Evolutionary conservation across 2,797 vertebrate species (phyloP), one percentile per base, ranked within the genome.

Genomic region (Nasua narica): DNA sequence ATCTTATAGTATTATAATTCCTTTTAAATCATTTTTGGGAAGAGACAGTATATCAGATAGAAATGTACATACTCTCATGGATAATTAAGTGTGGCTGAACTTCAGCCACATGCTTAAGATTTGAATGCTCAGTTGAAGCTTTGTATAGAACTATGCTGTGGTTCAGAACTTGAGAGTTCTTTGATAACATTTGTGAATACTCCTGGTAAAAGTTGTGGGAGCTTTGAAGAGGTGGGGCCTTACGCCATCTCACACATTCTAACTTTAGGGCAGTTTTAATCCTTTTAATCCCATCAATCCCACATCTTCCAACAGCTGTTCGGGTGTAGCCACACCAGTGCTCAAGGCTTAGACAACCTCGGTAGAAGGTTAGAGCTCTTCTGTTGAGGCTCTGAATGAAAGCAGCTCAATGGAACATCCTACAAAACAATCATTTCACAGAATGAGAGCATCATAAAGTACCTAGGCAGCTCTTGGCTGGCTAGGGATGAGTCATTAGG

Each of bases 141-240:
- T 10, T 78, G 0, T 29, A 10, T 43, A 25, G 56, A 85, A 19
- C 29, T 81, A 50, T 14, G 25, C 69, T 37, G 27, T 84, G 76
- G 82, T 88, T 60, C 18, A 90, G 94, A 82, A 81, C 54, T n/a
- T 87, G n/a, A 65, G 93, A 35, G 65, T 40, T 92, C 70, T 91
- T 65, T 81, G 52, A n/a, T 92, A 62, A 62, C 23, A 52, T 76
- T 88, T 70, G 23, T 56, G 74, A 50, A 65, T 70, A 76, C 12
- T 58, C 46, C 48, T 87, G 5, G 7, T 91, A 72, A 84, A 91
- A 76, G 85, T 7, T 79, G 62, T 90, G 35, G 54, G 11, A 76
- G 32, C 46, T 79, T 69, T 92, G 91, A 70, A 32, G 72, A 54
- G 40, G 16, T 15, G n/a, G 72, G 77, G 43, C 27, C 65, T 79